Evolutionary conservation across 2,888 invertebrate genomes (phyloP).

Genomic region (Koerneria pararmatus): DNA sequence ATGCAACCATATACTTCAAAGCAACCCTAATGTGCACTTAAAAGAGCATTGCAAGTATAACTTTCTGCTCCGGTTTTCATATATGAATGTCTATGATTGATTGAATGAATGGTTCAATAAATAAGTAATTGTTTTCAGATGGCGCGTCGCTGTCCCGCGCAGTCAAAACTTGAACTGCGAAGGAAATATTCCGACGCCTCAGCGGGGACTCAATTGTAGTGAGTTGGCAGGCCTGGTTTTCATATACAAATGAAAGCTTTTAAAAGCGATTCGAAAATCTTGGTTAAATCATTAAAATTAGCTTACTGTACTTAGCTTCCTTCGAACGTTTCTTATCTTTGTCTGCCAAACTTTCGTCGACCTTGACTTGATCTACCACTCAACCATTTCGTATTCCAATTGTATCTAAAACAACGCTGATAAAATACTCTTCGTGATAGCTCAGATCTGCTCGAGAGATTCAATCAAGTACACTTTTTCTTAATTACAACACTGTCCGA

Average conservation of each 20-base stretch:
- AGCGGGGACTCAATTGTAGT: conserved; percentile 66
- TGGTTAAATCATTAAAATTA: too few species aligned
- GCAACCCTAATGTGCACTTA: not conserved
- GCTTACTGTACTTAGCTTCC: too few species aligned
- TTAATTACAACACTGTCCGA: not conserved
- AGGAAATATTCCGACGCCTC: conserved; percentile 62
- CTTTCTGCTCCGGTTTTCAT: not conserved
- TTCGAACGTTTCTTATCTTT: too few species aligned
- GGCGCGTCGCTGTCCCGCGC: conserved; percentile 66
- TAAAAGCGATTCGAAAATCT: too few species aligned
- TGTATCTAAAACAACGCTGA: too few species aligned
- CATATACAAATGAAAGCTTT: conserved; percentile 1
- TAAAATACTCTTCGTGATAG: not conserved
- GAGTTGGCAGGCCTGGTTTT: conserved; percentile 44
- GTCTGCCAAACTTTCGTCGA: too few species aligned
- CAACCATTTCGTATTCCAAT: too few species aligned
- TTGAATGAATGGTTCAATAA: not conserved
- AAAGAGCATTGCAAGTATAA: not conserved
- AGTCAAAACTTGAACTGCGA: conserved; percentile 59
- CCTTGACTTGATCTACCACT: too few species aligned
- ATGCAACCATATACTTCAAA: too few species aligned
- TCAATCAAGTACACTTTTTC: not conserved
- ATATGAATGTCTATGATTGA: not conserved
- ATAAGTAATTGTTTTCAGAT: conserved; percentile 61
- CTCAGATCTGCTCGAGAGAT: not conserved